Conservation (phyloP, 2,113 vertebrate genomes). For the Hymenochirus boettgeri region DNA sequence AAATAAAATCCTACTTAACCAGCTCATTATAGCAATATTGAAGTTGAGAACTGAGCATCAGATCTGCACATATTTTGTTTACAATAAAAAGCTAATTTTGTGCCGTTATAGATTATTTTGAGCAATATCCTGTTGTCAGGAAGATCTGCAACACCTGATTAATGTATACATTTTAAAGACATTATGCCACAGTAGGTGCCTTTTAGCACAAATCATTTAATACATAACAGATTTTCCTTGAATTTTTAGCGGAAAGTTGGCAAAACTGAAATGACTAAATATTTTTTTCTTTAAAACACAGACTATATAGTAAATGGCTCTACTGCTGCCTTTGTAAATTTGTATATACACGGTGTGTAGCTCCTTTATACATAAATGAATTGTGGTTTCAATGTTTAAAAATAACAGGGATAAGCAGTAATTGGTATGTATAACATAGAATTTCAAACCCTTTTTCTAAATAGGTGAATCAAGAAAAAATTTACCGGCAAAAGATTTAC, state of each 20-base stretch:
- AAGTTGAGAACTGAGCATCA: not conserved
- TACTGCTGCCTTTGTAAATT: too few species aligned
- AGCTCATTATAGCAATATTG: not conserved
- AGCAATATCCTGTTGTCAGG: not conserved
- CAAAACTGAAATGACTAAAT: not conserved
- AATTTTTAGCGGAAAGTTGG: not conserved
- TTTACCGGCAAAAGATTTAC: too few species aligned
- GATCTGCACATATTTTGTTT: constrained; percentile 1
- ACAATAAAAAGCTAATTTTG: not conserved
- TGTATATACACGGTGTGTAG: too few species aligned
- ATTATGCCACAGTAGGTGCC: not conserved
- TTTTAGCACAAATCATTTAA: not conserved
- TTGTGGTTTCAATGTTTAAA: too few species aligned
- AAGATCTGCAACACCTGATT: not conserved
- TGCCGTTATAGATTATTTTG: not conserved
- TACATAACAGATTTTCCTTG: not conserved
- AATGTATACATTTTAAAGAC: not conserved
- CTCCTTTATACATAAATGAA: too few species aligned
- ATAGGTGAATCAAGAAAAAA: too few species aligned
- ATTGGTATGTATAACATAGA: too few species aligned
- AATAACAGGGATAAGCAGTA: too few species aligned
- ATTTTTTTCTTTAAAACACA: not conserved
- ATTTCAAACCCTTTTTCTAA: too few species aligned
- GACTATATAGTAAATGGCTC: too few species aligned
- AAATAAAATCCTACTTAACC: not conserved